Percentiles rank a stretch among this genome's conserved stretches.
These are phyloP conservation scores for Pentalonia nigronervosa DNA, from an alignment of 1,140 invertebrate genomes.

Conservation along the genomic window DNA sequence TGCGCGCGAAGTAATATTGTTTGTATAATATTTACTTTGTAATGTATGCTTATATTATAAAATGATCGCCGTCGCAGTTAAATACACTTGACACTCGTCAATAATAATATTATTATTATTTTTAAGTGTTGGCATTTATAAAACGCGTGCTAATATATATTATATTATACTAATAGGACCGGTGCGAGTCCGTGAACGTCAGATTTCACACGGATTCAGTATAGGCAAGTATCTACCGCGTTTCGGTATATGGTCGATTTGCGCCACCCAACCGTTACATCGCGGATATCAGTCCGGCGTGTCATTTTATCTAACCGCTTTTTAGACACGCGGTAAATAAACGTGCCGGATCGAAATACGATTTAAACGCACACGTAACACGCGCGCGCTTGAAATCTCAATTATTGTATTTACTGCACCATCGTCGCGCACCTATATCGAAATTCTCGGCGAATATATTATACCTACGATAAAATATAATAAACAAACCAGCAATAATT, in stretches of 20 bases:
- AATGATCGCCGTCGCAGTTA: not conserved
- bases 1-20: not conserved
- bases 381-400: not conserved
- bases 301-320: conserved; percentile 51
- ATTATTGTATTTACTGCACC: not conserved
- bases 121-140: not conserved
- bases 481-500: no score
- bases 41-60: not conserved
- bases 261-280: not conserved
- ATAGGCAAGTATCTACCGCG: conserved; percentile 7
- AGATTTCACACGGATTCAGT: conserved; percentile 44
- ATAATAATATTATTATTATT: not conserved
- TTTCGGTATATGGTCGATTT: conserved; percentile 50
- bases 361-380: conserved; percentile 25
- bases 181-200: not conserved
- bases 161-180: not conserved
- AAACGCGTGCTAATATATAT: not conserved
- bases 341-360: conserved; percentile 50
- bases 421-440: not conserved
- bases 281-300: conserved; percentile 22
- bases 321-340: conserved; percentile 52
- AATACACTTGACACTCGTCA: not conserved
- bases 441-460: not conserved
- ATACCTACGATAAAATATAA: no score
- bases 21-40: not conserved